These are phyloP conservation scores for Drosophila sturtevanti DNA, from an alignment of 1,140 invertebrate genomes.

Conservation along the genomic window DNA sequence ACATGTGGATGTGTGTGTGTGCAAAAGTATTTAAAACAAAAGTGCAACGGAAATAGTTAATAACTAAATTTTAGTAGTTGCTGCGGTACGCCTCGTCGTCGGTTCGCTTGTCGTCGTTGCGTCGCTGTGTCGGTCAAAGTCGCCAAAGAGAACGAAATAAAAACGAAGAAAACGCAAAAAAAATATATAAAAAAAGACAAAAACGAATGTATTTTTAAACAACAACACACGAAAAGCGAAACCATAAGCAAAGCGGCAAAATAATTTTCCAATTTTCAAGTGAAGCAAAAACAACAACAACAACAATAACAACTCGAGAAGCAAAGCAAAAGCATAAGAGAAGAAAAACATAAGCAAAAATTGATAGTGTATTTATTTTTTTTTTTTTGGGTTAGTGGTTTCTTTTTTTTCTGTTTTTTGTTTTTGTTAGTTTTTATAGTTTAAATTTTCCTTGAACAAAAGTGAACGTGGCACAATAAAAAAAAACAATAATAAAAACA, in stretches of 20 bases:
- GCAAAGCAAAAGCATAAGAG: slow-evolving; percentile 16
- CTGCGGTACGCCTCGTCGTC: slow-evolving; percentile 39
- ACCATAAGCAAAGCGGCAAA: slow-evolving; percentile 13
- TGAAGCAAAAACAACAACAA: slow-evolving; percentile 21
- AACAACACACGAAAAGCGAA: slow-evolving; percentile 21
- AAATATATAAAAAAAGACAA: slow-evolving; percentile 18
- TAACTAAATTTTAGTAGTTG: slow-evolving; percentile 56
- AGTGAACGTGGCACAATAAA: slow-evolving; percentile 5
- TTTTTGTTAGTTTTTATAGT: background rate
- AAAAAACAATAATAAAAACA: background rate
- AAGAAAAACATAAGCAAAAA: slow-evolving; percentile 26
- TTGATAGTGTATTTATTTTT: slow-evolving; percentile 28
- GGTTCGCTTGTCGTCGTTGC: slow-evolving; percentile 13
- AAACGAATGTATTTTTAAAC: slow-evolving; percentile 49
- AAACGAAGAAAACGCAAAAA: slow-evolving; percentile 8
- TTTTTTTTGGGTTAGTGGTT: slow-evolving; percentile 15
- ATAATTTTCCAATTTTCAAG: slow-evolving; percentile 34
- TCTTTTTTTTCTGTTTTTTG: background rate
- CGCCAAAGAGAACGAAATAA: background rate
- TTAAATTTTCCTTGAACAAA: background rate
- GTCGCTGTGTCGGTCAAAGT: background rate
- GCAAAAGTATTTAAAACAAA: slow-evolving; percentile 58
- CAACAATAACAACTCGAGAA: background rate
- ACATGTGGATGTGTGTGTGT: slow-evolving; percentile 35
- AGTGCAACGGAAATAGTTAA: slow-evolving; percentile 61